Evolutionary conservation across 2,113 vertebrate genomes (phyloP).

Genomic region (Periophthalmus modestus): DNA sequence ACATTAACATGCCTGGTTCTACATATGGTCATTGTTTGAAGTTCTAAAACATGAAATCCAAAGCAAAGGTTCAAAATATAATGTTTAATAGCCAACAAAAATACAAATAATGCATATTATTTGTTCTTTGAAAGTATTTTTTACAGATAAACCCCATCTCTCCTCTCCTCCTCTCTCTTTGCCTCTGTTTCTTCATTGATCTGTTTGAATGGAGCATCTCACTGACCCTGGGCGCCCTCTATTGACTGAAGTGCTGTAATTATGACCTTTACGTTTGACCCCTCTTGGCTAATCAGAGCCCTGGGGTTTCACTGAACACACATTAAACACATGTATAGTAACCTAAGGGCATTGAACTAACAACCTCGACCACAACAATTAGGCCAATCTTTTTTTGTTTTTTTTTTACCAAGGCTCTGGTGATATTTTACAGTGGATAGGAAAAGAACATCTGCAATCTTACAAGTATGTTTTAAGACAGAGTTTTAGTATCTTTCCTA

Average conservation of each 20-base stretch:
- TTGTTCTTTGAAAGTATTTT: too few species aligned
- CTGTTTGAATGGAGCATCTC: slow-evolving; percentile 21
- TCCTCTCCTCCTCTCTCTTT: neutral
- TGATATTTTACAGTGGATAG: neutral
- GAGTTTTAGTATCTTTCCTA: too few species aligned
- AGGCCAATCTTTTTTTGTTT: neutral
- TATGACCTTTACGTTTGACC: slow-evolving; percentile 56
- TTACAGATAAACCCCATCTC: neutral
- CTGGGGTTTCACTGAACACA: slow-evolving; percentile 57
- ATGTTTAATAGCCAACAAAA: too few species aligned
- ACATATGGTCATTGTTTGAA: too few species aligned
- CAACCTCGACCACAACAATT: slow-evolving; percentile 20
- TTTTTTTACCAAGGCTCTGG: too few species aligned
- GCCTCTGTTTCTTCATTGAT: slow-evolving; percentile 43
- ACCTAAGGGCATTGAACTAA: slow-evolving; percentile 4
- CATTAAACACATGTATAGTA: slow-evolving; percentile 38
- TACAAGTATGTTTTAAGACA: too few species aligned
- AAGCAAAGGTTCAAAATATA: too few species aligned
- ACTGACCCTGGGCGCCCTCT: slow-evolving; percentile 38
- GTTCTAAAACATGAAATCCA: too few species aligned
- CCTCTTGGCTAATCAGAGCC: slow-evolving; percentile 58
- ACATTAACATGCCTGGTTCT: too few species aligned
- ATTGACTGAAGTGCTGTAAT: slow-evolving; percentile 41
- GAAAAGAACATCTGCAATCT: neutral
- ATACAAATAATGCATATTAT: too few species aligned